Base-by-base conservation (phyloP, 2,888 invertebrate genomes). In the Chloroclysta siterata region DNA sequence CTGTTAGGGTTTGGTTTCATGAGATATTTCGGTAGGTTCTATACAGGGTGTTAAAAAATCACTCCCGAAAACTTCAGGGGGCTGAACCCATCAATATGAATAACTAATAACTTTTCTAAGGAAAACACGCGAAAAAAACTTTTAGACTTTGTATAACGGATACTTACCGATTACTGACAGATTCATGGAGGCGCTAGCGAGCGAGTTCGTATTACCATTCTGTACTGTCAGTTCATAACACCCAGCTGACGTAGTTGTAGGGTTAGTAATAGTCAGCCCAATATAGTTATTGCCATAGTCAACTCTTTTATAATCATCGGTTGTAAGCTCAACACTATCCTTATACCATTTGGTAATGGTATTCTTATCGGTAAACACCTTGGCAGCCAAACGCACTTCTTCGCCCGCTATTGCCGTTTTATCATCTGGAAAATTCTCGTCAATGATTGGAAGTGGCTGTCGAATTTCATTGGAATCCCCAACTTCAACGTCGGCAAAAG, bases 121-220 rank as follows among this genome's bases (percentile, higher is more conserved):
- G n/a, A n/a, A n/a, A n/a, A n/a, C n/a, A n/a, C n/a, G n/a, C n/a
- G n/a, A n/a, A n/a, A n/a, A n/a, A n/a, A n/a, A n/a, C n/a, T n/a
- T n/a, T n/a, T n/a, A n/a, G n/a, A n/a, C n/a, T n/a, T n/a, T n/a
- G n/a, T n/a, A 53, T 4, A 41, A 17, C 2, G 0, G 17, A 29
- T 51, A 70, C 76, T 71, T 71, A 81, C 81, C 62, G 39, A 63
- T 72, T 5, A 79, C 68, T n/a, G 61, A 68, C 36, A 79, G 56
- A 52, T 57, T 53, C 48, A 72, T 73, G 41, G 4, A 53, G 0
- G 73, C 54, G 5, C 57, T 15, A 22, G 71, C 74, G 2, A 50
- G 36, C 11, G 46, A 61, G 0, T 66, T 66, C 10, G 70, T 68
- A 7, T 61, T n/a, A 52, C 65, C 55, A 59, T 75, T 70, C 28